Evolutionary conservation across 2,888 invertebrate genomes (phyloP).

Genomic region (Lasioglossum morio): DNA sequence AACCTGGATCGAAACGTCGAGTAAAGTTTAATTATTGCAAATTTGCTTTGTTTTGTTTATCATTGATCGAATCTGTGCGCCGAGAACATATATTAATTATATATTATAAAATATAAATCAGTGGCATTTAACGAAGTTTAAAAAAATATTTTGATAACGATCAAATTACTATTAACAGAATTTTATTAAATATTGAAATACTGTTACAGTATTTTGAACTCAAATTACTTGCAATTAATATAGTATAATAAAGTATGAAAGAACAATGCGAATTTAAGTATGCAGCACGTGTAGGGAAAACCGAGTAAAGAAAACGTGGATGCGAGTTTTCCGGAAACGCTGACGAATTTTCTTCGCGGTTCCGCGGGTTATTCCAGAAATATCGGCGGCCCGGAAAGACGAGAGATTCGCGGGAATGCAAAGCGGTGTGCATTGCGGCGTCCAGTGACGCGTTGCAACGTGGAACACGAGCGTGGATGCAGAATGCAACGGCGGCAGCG

Average conservation of each 20-base stretch:
- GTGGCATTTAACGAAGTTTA: too few relatives aligned
- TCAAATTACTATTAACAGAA: too few relatives aligned
- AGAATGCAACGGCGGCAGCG: constrained; percentile 24
- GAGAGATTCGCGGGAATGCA: constrained; percentile 79
- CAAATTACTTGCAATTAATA: too few relatives aligned
- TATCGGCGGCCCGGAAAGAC: constrained; percentile 34
- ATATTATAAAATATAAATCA: not conserved
- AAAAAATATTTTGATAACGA: too few relatives aligned
- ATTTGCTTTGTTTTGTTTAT: too few relatives aligned
- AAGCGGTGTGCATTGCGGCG: constrained; percentile 70
- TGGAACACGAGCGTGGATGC: constrained; percentile 57
- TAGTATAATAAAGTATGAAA: too few relatives aligned
- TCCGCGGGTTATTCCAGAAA: constrained; percentile 23
- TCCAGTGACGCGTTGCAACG: constrained; percentile 69
- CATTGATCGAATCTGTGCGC: too few relatives aligned
- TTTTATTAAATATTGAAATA: too few relatives aligned
- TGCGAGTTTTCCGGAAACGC: not conserved
- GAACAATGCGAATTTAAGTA: not conserved
- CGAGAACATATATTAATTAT: too few relatives aligned
- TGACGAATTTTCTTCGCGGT: not conserved
- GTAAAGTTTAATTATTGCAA: too few relatives aligned
- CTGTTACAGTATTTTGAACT: too few relatives aligned
- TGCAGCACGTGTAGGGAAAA: not conserved
- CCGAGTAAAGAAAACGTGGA: not conserved
- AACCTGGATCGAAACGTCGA: too few relatives aligned